Conservation (phyloP, 1,140 invertebrate species). For the Proctacanthus coquilletti region DNA sequence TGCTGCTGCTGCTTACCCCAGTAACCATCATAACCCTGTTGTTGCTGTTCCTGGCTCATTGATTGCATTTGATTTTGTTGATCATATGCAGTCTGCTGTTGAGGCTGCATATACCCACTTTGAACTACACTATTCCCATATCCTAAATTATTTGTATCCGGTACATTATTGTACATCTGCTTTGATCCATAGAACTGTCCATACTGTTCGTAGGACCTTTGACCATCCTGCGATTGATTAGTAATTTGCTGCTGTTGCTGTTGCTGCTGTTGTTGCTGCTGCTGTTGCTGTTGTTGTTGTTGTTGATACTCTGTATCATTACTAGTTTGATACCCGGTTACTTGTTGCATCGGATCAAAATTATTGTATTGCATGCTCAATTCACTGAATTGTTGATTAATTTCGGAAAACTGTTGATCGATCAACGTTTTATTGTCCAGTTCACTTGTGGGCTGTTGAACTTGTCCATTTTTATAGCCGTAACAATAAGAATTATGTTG, state of each 20-base stretch:
- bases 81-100: constrained; percentile 1
- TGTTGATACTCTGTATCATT: constrained; percentile 6
- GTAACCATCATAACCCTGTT: not conserved
- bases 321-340: constrained; percentile 5
- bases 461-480: too few relatives aligned
- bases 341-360: constrained; percentile 1
- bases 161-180: constrained; percentile 1
- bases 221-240: constrained; percentile 6
- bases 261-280: constrained; percentile 7
- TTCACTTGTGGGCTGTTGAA: too few relatives aligned
- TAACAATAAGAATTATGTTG: too few relatives aligned
- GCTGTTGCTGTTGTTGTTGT: constrained; percentile 11
- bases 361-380: constrained; percentile 24
- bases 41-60: not conserved
- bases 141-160: not conserved
- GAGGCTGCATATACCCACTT: too few relatives aligned
- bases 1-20: too few relatives aligned
- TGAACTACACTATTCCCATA: too few relatives aligned
- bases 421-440: constrained; percentile 17
- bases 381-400: constrained; percentile 25
- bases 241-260: constrained; percentile 3
- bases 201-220: not conserved
- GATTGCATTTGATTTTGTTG: constrained; percentile 5
- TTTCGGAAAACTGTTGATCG: constrained; percentile 25
- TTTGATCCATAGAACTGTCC: constrained; percentile 5